phyloP scores from a whole-genome alignment of 2,113 vertebrate genomes.

The Silurus asotus region DNA sequence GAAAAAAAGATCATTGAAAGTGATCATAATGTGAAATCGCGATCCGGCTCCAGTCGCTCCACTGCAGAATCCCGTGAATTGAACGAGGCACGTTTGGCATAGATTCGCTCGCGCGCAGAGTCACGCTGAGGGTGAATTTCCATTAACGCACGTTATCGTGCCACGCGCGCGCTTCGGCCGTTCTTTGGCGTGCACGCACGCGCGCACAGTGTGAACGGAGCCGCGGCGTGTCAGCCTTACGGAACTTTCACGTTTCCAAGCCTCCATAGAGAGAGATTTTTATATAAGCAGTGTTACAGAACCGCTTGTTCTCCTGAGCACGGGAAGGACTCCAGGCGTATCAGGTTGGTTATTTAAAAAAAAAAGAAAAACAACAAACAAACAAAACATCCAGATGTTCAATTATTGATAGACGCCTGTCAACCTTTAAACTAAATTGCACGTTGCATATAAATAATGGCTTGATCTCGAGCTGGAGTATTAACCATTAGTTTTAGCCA shows the following conservation, averaged over 20 bases:
- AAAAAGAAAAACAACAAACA: background rate
- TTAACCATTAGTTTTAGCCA: background rate
- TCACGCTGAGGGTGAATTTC: conserved; percentile 33
- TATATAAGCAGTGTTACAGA: conserved; percentile 32
- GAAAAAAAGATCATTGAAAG: conserved; percentile 22
- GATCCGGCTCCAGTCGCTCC: conserved; percentile 1
- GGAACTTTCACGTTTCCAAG: conserved; percentile 67
- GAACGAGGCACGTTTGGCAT: background rate
- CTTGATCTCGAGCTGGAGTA: background rate
- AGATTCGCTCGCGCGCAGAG: background rate
- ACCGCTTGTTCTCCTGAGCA: conserved; percentile 48
- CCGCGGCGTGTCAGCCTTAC: conserved; percentile 25
- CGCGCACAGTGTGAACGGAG: background rate
- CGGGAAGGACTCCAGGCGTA: conserved; percentile 55
- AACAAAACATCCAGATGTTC: background rate
- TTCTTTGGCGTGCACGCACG: background rate
- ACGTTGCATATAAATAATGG: conserved; percentile 7
- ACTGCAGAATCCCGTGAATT: background rate
- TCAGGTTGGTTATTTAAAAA: conserved; percentile 65
- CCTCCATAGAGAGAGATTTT: background rate
- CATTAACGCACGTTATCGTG: conserved; percentile 47
- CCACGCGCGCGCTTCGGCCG: conserved; percentile 42
- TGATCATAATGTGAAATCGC: conserved; percentile 10
- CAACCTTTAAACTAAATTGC: background rate
- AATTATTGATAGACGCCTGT: conserved; percentile 1